These are phyloP conservation scores for Caenorhabditis virilis DNA, from an alignment of 2,888 invertebrate genomes.

Conservation along the genomic window DNA sequence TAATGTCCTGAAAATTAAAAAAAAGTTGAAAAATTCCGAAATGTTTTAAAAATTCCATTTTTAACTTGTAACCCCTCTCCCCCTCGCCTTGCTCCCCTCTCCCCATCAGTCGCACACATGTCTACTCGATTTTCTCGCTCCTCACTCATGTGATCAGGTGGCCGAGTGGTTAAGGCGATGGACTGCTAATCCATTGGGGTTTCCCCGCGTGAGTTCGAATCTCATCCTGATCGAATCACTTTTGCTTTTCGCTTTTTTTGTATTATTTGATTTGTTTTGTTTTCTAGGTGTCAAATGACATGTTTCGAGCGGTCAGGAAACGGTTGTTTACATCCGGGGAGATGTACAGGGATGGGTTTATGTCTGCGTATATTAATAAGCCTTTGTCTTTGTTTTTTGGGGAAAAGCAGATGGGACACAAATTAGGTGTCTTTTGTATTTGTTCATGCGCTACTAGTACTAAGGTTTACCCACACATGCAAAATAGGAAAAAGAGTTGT, in stretches of 20 bases:
- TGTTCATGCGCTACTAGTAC: not conserved
- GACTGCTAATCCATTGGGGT: conserved; percentile 69
- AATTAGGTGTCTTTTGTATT: not conserved
- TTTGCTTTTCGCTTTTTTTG: conserved; percentile 2
- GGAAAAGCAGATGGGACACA: not conserved
- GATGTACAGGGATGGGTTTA: not conserved
- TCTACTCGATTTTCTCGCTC: not conserved
- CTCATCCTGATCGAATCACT: conserved; percentile 35
- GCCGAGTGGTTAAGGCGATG: conserved; percentile 69
- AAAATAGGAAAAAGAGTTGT: not conserved
- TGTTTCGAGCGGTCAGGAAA: not conserved
- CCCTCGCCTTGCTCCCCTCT: not conserved
- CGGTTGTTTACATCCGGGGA: not conserved
- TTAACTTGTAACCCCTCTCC: too few species aligned
- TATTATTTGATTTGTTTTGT: not conserved
- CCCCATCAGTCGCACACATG: too few species aligned
- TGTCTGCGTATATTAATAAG: not conserved
- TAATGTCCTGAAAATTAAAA: conserved; percentile 46
- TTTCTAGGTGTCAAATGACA: conserved; percentile 20
- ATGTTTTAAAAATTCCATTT: not conserved
- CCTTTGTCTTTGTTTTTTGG: conserved; percentile 3
- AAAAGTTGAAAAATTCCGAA: not conserved
- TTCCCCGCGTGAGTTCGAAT: conserved; percentile 65
- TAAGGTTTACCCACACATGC: not conserved
- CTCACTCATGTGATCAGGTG: conserved; percentile 61